Evolutionary conservation across 2,113 vertebrate species (phyloP).

Genomic region (Oreochromis niloticus): DNA sequence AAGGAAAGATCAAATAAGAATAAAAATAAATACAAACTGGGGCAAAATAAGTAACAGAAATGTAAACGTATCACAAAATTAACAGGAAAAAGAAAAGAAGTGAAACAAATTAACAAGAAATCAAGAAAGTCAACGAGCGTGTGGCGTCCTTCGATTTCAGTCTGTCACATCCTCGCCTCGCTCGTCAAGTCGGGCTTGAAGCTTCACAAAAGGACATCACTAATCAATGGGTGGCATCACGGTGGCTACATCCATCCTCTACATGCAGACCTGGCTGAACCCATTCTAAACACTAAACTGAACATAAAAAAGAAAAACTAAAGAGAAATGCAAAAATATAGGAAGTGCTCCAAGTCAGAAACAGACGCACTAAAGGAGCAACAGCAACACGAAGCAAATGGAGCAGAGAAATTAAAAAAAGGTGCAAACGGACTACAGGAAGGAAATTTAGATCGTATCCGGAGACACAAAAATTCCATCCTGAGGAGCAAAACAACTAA

Average conservation of each 20-base stretch:
- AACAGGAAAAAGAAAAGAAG: neutral
- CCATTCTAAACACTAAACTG: accelerated
- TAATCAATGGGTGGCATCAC: neutral
- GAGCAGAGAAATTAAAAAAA: neutral
- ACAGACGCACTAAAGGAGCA: neutral
- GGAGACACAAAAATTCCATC: neutral
- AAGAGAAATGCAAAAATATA: neutral
- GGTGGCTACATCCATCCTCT: neutral
- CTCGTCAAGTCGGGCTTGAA: accelerated
- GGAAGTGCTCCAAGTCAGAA: no score
- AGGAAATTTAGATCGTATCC: accelerated
- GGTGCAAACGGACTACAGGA: neutral
- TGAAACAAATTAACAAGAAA: neutral
- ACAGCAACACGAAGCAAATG: neutral
- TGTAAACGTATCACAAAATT: neutral
- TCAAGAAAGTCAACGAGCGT: neutral
- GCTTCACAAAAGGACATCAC: neutral
- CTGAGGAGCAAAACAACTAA: neutral
- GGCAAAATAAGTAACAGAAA: neutral
- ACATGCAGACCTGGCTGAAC: neutral
- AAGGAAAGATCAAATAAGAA: neutral
- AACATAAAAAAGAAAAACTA: neutral
- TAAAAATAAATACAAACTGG: neutral
- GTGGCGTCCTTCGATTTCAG: neutral
- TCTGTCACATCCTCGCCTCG: neutral